phyloP scores from a whole-genome alignment of 2,888 invertebrate species.

The Callyntrura guangdongensis region DNA sequence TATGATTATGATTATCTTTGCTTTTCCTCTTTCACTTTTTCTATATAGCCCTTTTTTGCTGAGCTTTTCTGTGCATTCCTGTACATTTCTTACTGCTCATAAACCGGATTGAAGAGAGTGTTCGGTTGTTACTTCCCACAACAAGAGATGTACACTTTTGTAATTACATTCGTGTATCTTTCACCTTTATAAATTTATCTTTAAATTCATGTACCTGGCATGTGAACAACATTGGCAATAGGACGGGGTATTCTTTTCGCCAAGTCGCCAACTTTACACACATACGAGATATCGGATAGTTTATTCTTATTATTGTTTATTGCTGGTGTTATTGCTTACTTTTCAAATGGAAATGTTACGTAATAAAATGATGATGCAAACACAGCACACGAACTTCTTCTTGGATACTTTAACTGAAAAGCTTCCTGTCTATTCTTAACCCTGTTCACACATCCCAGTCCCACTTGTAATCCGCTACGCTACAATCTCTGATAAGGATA shows the following conservation, averaged over 20 bases:
- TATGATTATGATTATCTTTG: too few relatives aligned
- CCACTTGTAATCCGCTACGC: too few relatives aligned
- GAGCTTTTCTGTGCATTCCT: slow-evolving; percentile 40
- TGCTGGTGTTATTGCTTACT: neutral
- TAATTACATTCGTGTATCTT: slow-evolving; percentile 22
- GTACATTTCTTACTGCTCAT: slow-evolving; percentile 65
- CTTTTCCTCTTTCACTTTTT: too few relatives aligned
- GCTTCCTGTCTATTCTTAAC: too few relatives aligned
- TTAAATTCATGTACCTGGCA: slow-evolving; percentile 3
- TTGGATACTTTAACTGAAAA: neutral
- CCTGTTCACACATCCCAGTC: too few relatives aligned
- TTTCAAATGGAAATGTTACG: slow-evolving; percentile 1
- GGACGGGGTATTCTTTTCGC: too few relatives aligned
- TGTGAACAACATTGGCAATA: too few relatives aligned
- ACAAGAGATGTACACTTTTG: slow-evolving; percentile 44
- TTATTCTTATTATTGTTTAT: slow-evolving; percentile 21
- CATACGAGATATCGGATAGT: slow-evolving; percentile 62
- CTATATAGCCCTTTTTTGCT: too few relatives aligned
- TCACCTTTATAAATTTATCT: neutral
- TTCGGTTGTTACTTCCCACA: too few relatives aligned
- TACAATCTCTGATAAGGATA: too few relatives aligned
- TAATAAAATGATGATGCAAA: too few relatives aligned
- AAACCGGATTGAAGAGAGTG: slow-evolving; percentile 78
- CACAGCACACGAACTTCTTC: neutral
- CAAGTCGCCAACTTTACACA: neutral